Evolutionary conservation across 2,797 vertebrate species (phyloP).

Genomic region (Darevskia mixta): DNA sequence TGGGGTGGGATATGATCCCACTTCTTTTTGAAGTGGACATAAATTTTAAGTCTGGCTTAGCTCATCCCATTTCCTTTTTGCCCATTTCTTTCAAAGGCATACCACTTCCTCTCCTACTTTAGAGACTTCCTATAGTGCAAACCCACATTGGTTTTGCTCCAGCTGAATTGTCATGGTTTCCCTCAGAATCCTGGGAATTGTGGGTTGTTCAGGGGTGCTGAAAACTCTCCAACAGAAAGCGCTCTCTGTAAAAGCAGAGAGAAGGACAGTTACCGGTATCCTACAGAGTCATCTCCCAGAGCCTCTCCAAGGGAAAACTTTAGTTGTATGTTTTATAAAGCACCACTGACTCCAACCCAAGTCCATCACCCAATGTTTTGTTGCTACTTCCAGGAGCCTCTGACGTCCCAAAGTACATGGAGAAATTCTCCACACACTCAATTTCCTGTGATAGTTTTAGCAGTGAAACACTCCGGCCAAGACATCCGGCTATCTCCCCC

Average conservation of each 20-base stretch:
- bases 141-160: background rate
- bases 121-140: no score
- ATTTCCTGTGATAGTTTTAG: background rate
- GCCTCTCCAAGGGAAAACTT: background rate
- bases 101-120: no score
- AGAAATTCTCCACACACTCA: background rate
- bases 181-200: background rate
- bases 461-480: no score
- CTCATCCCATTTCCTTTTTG: no score
- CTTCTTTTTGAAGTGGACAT: no score
- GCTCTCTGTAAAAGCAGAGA: background rate
- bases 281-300: background rate
- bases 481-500: background rate
- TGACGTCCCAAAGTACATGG: background rate
- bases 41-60: no score
- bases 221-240: background rate
- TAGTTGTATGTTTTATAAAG: background rate
- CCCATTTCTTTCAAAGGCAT: no score
- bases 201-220: background rate
- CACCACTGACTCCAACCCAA: background rate
- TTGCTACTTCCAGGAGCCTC: background rate
- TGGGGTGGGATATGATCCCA: no score
- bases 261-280: background rate
- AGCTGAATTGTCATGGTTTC: background rate
- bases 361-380: background rate